These are phyloP conservation scores for Clostera curtula DNA, from an alignment of 2,888 invertebrate genomes.

Conservation along the genomic window DNA sequence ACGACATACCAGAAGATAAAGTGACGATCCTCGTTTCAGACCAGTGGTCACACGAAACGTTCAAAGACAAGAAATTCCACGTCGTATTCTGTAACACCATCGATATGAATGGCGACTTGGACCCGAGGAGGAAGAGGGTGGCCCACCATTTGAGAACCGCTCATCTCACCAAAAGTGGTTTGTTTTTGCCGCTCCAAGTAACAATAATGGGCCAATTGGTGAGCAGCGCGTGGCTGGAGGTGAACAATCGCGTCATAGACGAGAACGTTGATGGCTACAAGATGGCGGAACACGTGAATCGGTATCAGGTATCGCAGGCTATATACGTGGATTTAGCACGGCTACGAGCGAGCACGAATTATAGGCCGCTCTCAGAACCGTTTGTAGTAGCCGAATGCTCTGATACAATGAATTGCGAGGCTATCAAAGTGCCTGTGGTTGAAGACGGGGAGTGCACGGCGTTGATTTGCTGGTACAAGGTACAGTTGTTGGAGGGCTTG, in stretches of 20 bases:
- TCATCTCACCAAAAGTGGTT: slow-evolving; percentile 7
- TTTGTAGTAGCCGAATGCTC: slow-evolving; percentile 6
- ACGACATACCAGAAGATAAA: slow-evolving; percentile 10
- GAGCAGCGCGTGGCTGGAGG: slow-evolving; percentile 9
- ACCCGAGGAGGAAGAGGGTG: slow-evolving; percentile 3
- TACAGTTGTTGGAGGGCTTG: slow-evolving; percentile 12
- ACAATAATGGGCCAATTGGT: slow-evolving; percentile 13
- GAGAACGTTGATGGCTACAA: slow-evolving; percentile 6
- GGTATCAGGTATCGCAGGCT: slow-evolving; percentile 10
- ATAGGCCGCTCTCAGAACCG: slow-evolving; percentile 7
- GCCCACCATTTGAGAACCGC: slow-evolving; percentile 4
- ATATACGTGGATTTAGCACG: slow-evolving; percentile 6
- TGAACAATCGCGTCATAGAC: slow-evolving; percentile 10
- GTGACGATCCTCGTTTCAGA: slow-evolving; percentile 11
- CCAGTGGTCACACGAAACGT: slow-evolving; percentile 4
- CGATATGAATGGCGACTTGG: slow-evolving; percentile 12
- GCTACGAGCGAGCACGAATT: too few species aligned
- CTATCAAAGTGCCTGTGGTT: slow-evolving; percentile 3
- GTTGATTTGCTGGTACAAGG: slow-evolving; percentile 18
- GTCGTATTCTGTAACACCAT: slow-evolving; percentile 12
- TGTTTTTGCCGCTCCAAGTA: slow-evolving; percentile 10
- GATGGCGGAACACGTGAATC: slow-evolving; percentile 10
- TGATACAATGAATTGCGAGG: slow-evolving; percentile 1
- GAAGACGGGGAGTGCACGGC: slow-evolving; percentile 13
- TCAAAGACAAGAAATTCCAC: slow-evolving; percentile 11